Conservation (phyloP, 2,888 invertebrate species). For the Drosophila barbarae region DNA sequence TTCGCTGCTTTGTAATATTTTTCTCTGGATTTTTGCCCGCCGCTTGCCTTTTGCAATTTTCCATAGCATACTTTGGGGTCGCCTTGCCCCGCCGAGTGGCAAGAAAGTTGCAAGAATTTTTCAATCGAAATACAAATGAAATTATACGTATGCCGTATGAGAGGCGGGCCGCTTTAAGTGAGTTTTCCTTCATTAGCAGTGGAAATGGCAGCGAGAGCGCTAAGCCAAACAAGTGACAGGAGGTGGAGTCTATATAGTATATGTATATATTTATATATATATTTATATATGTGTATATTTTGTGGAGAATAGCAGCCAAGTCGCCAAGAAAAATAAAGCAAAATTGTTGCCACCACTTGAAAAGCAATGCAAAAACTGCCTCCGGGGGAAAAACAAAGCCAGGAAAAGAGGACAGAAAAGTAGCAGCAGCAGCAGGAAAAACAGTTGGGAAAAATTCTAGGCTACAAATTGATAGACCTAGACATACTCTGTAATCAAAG, state of each 20-base stretch:
- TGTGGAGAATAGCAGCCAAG: not conserved
- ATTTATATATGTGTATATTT: not conserved
- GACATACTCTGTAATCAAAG: not conserved
- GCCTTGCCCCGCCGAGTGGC: constrained; percentile 1
- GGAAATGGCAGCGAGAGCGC: constrained; percentile 8
- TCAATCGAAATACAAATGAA: constrained; percentile 66
- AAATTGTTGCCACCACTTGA: constrained; percentile 39
- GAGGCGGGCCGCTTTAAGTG: constrained; percentile 37
- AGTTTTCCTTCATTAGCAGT: constrained; percentile 53
- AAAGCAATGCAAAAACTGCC: constrained; percentile 38
- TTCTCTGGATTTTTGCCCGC: not conserved
- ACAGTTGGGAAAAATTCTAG: not conserved
- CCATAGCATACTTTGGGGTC: constrained; percentile 51
- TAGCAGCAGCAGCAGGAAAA: not conserved
- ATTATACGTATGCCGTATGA: constrained; percentile 47
- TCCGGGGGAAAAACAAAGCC: constrained; percentile 8
- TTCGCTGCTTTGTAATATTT: constrained; percentile 4
- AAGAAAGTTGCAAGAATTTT: constrained; percentile 44
- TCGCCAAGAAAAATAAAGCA: constrained; percentile 8
- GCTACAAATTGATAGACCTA: not conserved
- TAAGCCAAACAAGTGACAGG: constrained; percentile 32
- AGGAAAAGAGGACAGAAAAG: not conserved
- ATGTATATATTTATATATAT: not conserved
- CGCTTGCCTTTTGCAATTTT: constrained; percentile 46
- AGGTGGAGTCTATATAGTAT: not conserved